phyloP scores from a whole-genome alignment of 2,113 vertebrate species.

The Suricata suricatta region DNA sequence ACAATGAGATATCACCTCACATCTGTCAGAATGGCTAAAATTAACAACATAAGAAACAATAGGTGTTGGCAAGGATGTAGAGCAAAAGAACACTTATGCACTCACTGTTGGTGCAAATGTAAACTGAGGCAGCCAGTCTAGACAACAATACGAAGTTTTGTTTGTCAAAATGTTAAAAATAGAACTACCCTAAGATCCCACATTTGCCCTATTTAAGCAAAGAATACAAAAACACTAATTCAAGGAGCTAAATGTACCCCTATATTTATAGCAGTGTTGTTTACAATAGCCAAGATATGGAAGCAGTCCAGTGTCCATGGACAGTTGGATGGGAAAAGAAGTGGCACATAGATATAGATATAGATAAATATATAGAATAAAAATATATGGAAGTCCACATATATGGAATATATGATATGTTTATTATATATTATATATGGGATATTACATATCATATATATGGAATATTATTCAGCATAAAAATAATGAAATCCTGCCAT shows the following conservation, averaged over 20 bases:
- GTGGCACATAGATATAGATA: too few relatives aligned
- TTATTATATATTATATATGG: too few relatives aligned
- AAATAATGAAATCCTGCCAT: too few relatives aligned
- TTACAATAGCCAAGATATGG: too few relatives aligned
- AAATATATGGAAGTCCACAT: too few relatives aligned
- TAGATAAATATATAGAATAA: too few relatives aligned
- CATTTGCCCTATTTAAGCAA: background rate
- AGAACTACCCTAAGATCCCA: background rate
- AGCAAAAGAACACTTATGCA: background rate
- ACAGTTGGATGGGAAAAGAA: too few relatives aligned
- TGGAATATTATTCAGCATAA: background rate
- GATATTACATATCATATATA: background rate
- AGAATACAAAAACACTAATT: background rate
- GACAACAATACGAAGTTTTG: background rate
- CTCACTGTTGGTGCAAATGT: background rate
- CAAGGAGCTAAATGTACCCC: too few relatives aligned
- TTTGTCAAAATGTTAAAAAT: background rate
- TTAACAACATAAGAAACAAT: background rate
- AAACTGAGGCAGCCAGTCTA: background rate
- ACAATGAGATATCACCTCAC: background rate
- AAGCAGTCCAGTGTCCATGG: too few relatives aligned
- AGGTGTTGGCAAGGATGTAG: background rate
- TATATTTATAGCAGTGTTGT: too few relatives aligned
- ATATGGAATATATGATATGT: too few relatives aligned
- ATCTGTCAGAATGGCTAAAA: background rate